Base-by-base conservation (phyloP, 1,140 invertebrate species). In the Dreissena polymorpha region DNA sequence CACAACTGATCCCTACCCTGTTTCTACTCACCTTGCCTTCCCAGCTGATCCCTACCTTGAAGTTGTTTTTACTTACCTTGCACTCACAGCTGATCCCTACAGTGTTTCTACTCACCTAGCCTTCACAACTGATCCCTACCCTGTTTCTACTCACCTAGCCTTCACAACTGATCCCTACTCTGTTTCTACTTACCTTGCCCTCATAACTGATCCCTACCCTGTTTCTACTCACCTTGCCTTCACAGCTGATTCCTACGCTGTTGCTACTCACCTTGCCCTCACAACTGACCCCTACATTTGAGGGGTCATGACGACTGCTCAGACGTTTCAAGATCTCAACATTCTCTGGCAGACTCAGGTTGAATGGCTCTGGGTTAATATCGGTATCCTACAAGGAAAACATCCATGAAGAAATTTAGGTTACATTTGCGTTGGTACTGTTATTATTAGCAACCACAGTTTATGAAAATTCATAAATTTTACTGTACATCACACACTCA, bases 41-140 rank as follows among this genome's bases (percentile, higher is more conserved):
- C 63, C 84, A 85, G 39, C n/a, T 85, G 23, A 85, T 29, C 13
- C 68, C 77, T 29, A 85, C 75, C 25, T 29, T 10, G n/a, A n/a
- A n/a, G n/a, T n/a, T n/a, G n/a, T n/a, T n/a, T n/a, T n/a, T n/a
- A 85, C 72, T 70, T 74, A 85, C 84, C 64, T 73, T 79, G 39
- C 70, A 57, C n/a, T 70, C 60, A 70, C 84, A 85, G 39, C n/a
- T 85, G 23, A 85, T 29, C 13, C 68, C 77, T 29, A 85, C 75
- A 53, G n/a, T n/a, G n/a, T n/a, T n/a, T n/a, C n/a, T n/a, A 85
- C 72, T 70, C 74, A 85, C 84, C 64, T 73, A 72, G 39, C 70
- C 69, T 16, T 70, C 60, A 70, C 84, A 85, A 21, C n/a, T 85
- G 23, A 85, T 29, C 13, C 68, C 77, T 29, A 85, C 75, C n/a